Percentiles rank a stretch among this genome's conserved stretches.
Conservation (phyloP, 2,888 invertebrate genomes). For the Hydroisotoma schaefferi region DNA sequence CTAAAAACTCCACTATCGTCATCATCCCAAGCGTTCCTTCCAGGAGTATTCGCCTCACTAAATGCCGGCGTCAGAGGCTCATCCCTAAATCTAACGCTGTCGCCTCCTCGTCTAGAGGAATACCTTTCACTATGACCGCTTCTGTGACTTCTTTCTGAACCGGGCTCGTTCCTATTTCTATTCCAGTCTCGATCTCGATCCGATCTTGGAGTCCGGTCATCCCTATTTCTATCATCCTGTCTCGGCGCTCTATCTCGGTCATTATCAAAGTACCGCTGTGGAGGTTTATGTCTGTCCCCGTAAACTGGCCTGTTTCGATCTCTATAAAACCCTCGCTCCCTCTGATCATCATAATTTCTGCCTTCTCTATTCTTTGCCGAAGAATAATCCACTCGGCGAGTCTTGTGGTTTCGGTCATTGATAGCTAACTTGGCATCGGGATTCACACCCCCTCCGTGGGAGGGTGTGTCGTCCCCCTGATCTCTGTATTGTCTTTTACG, state of each 20-base stretch:
- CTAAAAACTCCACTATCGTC: slow-evolving; percentile 33
- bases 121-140: slow-evolving; percentile 15
- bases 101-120: slow-evolving; percentile 38
- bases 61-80: slow-evolving; percentile 81
- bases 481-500: slow-evolving; percentile 66
- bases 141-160: slow-evolving; percentile 46
- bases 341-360: slow-evolving; percentile 48
- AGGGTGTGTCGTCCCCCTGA: slow-evolving; percentile 83
- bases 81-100: slow-evolving; percentile 64
- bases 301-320: slow-evolving; percentile 30
- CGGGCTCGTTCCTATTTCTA: slow-evolving; percentile 8
- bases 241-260: slow-evolving; percentile 42
- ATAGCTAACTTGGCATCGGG: slow-evolving; percentile 71
- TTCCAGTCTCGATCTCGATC: slow-evolving; percentile 23
- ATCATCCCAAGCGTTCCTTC: slow-evolving; percentile 55
- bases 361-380: slow-evolving; percentile 59
- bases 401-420: slow-evolving; percentile 61
- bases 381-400: slow-evolving; percentile 68
- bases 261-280: slow-evolving; percentile 50
- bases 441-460: slow-evolving; percentile 88
- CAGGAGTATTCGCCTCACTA: slow-evolving; percentile 61
- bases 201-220: slow-evolving; percentile 1
- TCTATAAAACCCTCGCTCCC: slow-evolving; percentile 8
- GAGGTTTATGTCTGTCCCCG: too few relatives aligned
- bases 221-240: slow-evolving; percentile 13